These are phyloP conservation scores for Beroe ovata DNA, from an alignment of 37 sponge, comb jelly and placozoan species.

Conservation along the genomic window DNA sequence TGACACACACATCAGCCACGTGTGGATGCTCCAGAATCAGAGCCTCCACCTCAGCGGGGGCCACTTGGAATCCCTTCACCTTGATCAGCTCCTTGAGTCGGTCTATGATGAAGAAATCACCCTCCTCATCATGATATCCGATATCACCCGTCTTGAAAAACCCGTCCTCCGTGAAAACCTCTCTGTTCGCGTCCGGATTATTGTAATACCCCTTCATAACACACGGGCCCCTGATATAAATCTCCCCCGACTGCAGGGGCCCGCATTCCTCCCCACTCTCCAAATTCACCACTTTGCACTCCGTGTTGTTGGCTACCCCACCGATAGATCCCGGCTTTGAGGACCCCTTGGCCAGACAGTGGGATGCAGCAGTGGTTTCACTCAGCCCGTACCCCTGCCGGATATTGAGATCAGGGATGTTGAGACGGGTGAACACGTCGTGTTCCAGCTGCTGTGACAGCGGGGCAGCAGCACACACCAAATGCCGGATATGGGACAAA, in stretches of 20 bases:
- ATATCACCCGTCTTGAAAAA: conserved; percentile 87
- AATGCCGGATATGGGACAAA: conserved; percentile 69
- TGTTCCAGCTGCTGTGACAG: conserved; percentile 75
- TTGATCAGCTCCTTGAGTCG: conserved; percentile 92
- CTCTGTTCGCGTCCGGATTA: conserved; percentile 73
- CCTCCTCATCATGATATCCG: conserved; percentile 78
- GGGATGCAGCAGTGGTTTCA: conserved; percentile 80
- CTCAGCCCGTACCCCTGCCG: conserved; percentile 80
- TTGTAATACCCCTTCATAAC: conserved; percentile 90
- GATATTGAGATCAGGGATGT: conserved; percentile 21
- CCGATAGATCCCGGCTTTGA: conserved; percentile 75
- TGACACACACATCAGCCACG: conserved; percentile 84
- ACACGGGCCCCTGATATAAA: conserved; percentile 78
- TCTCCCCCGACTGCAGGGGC: conserved; percentile 73
- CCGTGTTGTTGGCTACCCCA: conserved; percentile 67
- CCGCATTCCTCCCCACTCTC: conserved; percentile 70
- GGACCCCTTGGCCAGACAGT: conserved; percentile 48
- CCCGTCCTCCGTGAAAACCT: conserved; percentile 74
- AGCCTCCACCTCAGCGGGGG: conserved; percentile 91
- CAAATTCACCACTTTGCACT: conserved; percentile 71
- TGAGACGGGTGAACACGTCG: conserved; percentile 27
- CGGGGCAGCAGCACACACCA: conserved; percentile 85
- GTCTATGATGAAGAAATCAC: conserved; percentile 83
- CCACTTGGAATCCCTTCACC: conserved; percentile 79
- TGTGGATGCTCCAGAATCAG: conserved; percentile 76